Conservation (phyloP, 2,888 invertebrate genomes). For the Dasysyrphus tricinctus region DNA sequence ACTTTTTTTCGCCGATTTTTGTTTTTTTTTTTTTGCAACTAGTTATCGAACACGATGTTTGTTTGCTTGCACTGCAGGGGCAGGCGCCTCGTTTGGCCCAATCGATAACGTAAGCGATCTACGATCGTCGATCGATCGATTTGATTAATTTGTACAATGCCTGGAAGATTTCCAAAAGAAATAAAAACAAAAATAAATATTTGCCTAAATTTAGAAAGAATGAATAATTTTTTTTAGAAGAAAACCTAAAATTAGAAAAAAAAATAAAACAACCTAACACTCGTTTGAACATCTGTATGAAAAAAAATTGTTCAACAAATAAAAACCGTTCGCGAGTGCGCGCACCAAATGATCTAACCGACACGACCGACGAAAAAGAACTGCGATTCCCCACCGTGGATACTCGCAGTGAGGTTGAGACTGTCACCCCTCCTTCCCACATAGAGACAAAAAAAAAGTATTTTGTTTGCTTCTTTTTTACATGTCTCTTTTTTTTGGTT, state of each 20-base stretch:
- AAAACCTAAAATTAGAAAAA: neutral
- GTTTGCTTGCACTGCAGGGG: slow-evolving; percentile 37
- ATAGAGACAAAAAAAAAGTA: slow-evolving; percentile 15
- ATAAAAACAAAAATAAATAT: neutral
- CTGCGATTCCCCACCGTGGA: slow-evolving; percentile 53
- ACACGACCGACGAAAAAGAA: slow-evolving; percentile 75
- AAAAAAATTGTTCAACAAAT: slow-evolving; percentile 34
- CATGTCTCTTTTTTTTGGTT: slow-evolving; percentile 13
- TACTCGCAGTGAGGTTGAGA: slow-evolving; percentile 35
- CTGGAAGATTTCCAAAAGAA: slow-evolving; percentile 43
- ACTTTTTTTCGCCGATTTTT: slow-evolving; percentile 13
- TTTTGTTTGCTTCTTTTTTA: slow-evolving; percentile 21
- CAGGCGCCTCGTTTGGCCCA: slow-evolving; percentile 25
- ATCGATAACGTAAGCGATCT: slow-evolving; percentile 39
- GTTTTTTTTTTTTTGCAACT: slow-evolving; percentile 55
- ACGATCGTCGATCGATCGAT: slow-evolving; percentile 43
- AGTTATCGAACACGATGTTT: slow-evolving; percentile 66
- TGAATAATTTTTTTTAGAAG: no score
- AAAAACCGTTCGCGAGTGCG: slow-evolving; percentile 70
- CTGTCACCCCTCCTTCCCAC: slow-evolving; percentile 1
- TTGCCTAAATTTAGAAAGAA: neutral
- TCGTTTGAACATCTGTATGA: slow-evolving; percentile 32
- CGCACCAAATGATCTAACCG: slow-evolving; percentile 70
- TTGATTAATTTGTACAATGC: slow-evolving; percentile 33
- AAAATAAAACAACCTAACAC: slow-evolving; percentile 56